phyloP scores from a whole-genome alignment of 1,140 invertebrate species.

The Drosophila sulfurigaster region DNA sequence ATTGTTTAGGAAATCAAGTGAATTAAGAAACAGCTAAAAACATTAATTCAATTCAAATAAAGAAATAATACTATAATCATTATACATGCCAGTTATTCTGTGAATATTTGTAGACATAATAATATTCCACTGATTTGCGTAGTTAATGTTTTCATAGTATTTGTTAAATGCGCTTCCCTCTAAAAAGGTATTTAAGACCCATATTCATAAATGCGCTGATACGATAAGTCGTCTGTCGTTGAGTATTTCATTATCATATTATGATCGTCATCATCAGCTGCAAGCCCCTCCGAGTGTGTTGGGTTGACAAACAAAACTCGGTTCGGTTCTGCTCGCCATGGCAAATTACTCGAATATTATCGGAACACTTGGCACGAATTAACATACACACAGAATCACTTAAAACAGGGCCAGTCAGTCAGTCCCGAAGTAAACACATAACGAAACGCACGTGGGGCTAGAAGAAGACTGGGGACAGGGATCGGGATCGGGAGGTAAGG shows the following conservation, averaged over 20 bases:
- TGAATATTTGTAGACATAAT: background rate
- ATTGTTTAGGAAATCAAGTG: too few relatives aligned
- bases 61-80: too few relatives aligned
- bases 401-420: slow-evolving; percentile 26
- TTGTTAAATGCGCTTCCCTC: background rate
- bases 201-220: background rate
- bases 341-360: slow-evolving; percentile 35
- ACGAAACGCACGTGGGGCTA: slow-evolving; percentile 49
- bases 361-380: slow-evolving; percentile 56
- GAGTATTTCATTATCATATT: slow-evolving; percentile 4
- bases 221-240: background rate
- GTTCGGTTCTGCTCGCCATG: background rate
- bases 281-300: background rate
- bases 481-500: slow-evolving; percentile 12
- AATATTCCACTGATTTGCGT: background rate
- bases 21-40: too few relatives aligned
- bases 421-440: slow-evolving; percentile 26
- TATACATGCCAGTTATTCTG: too few relatives aligned
- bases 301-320: slow-evolving; percentile 15
- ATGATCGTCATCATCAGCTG: slow-evolving; percentile 8
- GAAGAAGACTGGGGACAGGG: background rate
- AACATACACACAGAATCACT: slow-evolving; percentile 47
- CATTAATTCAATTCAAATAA: background rate
- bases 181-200: background rate
- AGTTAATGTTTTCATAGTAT: background rate